These are phyloP conservation scores for Plectus sambesii DNA, from an alignment of 1,140 invertebrate genomes.

Conservation along the genomic window DNA sequence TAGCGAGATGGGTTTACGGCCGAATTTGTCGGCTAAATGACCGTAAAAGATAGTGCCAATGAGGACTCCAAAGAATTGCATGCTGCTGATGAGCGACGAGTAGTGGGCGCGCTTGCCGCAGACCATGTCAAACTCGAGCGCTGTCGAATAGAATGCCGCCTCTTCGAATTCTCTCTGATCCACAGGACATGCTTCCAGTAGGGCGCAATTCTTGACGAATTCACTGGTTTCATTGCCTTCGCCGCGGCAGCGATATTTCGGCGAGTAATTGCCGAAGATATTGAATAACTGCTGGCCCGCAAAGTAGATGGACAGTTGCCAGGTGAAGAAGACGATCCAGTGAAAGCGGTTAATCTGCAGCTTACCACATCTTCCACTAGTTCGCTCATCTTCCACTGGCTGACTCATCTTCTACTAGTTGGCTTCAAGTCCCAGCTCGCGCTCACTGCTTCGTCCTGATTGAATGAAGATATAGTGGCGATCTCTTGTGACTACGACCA, in stretches of 20 bases:
- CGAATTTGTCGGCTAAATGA: conserved; percentile 30
- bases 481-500: too few relatives aligned
- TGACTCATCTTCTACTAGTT: too few relatives aligned
- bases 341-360: conserved; percentile 45
- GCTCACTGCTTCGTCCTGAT: too few relatives aligned
- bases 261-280: conserved; percentile 42
- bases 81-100: conserved; percentile 28
- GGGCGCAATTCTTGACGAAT: conserved; percentile 30
- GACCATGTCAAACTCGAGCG: conserved; percentile 37
- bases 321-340: conserved; percentile 32
- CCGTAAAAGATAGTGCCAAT: conserved; percentile 34
- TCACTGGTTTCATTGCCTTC: conserved; percentile 12
- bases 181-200: conserved; percentile 14
- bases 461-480: too few relatives aligned
- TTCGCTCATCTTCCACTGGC: too few relatives aligned
- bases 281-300: conserved; percentile 41
- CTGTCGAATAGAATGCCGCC: conserved; percentile 33
- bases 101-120: conserved; percentile 32
- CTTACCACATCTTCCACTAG: too few relatives aligned
- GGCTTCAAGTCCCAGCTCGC: too few relatives aligned
- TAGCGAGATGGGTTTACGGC: conserved; percentile 35
- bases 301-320: conserved; percentile 44
- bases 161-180: conserved; percentile 27
- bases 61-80: conserved; percentile 34
- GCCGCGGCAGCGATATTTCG: conserved; percentile 33